A percentile compares a stretch with the other conserved stretches of the same genome.
These are phyloP conservation scores for Chymomyza amoena DNA, from an alignment of 2,888 invertebrate genomes.

Conservation along the genomic window DNA sequence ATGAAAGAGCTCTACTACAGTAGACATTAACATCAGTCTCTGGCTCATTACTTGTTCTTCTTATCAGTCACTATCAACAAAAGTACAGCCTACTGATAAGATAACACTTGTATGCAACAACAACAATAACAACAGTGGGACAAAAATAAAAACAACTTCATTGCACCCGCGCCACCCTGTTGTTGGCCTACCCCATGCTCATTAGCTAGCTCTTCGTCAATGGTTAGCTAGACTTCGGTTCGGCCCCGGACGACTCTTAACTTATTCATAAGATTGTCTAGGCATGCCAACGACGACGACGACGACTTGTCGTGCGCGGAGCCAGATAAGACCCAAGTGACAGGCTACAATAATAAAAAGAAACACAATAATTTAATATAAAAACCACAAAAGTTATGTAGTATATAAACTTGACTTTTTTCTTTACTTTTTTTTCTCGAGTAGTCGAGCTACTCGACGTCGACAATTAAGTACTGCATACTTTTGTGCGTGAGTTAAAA, in stretches of 20 bases:
- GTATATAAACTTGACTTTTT: slow-evolving; percentile 4
- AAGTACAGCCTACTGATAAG: slow-evolving; percentile 34
- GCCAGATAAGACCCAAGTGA: background rate
- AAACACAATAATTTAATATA: background rate
- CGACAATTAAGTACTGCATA: slow-evolving; percentile 38
- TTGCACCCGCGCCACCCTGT: background rate
- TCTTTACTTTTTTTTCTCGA: background rate
- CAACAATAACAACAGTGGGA: background rate
- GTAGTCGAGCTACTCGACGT: slow-evolving; percentile 11
- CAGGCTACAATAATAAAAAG: background rate
- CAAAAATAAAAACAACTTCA: slow-evolving; percentile 17
- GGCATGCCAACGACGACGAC: background rate
- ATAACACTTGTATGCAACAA: slow-evolving; percentile 33
- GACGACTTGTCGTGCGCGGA: background rate
- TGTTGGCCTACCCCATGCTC: background rate
- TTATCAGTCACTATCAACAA: slow-evolving; percentile 43
- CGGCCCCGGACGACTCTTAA: background rate
- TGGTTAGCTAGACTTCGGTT: background rate
- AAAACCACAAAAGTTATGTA: slow-evolving; percentile 5
- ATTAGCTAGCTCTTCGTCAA: background rate
- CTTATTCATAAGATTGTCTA: background rate
- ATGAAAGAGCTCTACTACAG: slow-evolving; percentile 19
- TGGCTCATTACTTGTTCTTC: background rate
- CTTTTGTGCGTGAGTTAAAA: slow-evolving; percentile 30
- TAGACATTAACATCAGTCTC: slow-evolving; percentile 32